Conservation (phyloP, 1,140 invertebrate species). For the Bombus haemorrhoidalis region DNA sequence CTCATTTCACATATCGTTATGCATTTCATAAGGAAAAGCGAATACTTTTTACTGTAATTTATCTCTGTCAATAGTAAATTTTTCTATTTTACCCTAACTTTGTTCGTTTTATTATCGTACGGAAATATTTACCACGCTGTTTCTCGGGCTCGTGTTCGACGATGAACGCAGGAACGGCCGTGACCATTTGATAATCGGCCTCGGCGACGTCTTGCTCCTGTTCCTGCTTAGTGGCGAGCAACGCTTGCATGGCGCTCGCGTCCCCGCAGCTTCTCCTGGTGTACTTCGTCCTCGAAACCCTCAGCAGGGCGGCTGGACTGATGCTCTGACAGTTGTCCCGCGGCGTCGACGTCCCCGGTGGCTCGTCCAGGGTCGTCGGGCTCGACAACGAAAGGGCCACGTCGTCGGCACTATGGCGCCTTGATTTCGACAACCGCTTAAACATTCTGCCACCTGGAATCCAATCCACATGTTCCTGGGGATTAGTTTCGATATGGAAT, state of each 20-base stretch:
- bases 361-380: slow-evolving; percentile 67
- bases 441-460: slow-evolving; percentile 73
- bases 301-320: slow-evolving; percentile 67
- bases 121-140: slow-evolving; percentile 70
- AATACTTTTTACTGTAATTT: neutral
- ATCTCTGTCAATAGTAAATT: no score
- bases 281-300: slow-evolving; percentile 76
- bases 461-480: neutral
- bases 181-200: slow-evolving; percentile 83
- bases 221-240: slow-evolving; percentile 70
- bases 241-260: slow-evolving; percentile 70
- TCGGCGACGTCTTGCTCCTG: slow-evolving; percentile 68
- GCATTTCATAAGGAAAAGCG: neutral
- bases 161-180: slow-evolving; percentile 83
- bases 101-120: neutral
- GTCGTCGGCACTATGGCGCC: slow-evolving; percentile 79
- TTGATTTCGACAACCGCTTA: slow-evolving; percentile 79
- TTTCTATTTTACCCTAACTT: no score
- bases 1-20: neutral
- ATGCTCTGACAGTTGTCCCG: slow-evolving; percentile 69
- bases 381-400: slow-evolving; percentile 68
- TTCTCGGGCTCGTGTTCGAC: slow-evolving; percentile 82
- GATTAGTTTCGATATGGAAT: neutral
- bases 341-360: slow-evolving; percentile 60
- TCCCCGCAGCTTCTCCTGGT: slow-evolving; percentile 78